Conservation (phyloP, 2,797 vertebrate genomes). For the Phoxinus dragarum region DNA sequence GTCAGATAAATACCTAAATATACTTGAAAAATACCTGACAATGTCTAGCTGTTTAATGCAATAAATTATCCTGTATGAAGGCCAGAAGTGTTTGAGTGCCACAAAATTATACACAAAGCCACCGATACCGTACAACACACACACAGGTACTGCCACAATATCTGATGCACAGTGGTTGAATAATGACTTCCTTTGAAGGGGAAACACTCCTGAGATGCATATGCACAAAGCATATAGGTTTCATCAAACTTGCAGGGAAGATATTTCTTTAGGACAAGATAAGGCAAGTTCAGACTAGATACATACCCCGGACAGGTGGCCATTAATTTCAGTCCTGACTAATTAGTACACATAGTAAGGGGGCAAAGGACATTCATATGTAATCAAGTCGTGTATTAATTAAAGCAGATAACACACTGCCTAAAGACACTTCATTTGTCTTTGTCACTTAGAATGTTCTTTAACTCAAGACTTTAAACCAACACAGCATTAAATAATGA, state of each 20-base stretch:
- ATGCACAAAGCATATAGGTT: neutral
- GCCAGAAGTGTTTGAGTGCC: neutral
- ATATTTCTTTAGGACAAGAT: conserved; percentile 38
- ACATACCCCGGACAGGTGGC: conserved; percentile 26
- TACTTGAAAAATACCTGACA: too few relatives aligned
- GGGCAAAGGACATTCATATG: conserved; percentile 38
- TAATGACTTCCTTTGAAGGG: neutral
- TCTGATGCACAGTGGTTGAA: neutral
- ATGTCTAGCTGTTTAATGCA: neutral
- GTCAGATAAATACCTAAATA: too few relatives aligned
- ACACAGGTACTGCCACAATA: neutral
- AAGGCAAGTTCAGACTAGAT: conserved; percentile 22
- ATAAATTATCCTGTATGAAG: neutral
- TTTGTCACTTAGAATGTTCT: conserved; percentile 23
- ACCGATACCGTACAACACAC: neutral
- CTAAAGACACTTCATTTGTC: conserved; percentile 31
- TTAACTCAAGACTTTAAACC: conserved; percentile 10
- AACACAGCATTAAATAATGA: conserved; percentile 12
- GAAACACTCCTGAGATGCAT: neutral
- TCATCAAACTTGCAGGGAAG: conserved; percentile 56
- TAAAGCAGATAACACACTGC: conserved; percentile 41
- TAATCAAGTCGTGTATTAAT: conserved; percentile 37
- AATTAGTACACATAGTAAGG: conserved; percentile 40
- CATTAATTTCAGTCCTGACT: conserved; percentile 53
- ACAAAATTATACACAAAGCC: neutral